Percentiles rank a stretch among this genome's conserved stretches.
phyloP scores from a whole-genome alignment of 2,797 vertebrate species.

The Poeciliopsis presidionis region DNA sequence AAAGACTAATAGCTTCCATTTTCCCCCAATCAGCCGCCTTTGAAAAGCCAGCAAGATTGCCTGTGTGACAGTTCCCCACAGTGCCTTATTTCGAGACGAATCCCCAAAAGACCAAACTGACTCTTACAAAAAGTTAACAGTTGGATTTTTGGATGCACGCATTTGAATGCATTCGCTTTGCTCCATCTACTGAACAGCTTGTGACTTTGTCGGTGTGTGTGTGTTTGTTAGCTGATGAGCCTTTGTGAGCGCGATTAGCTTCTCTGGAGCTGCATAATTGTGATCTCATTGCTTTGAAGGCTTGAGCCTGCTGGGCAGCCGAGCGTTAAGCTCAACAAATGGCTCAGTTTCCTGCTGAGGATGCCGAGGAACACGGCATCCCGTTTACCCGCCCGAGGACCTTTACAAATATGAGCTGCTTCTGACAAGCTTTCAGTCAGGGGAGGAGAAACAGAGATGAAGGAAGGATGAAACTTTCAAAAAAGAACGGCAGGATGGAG shows the following conservation, averaged over 20 bases:
- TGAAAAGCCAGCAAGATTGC: conserved; percentile 37
- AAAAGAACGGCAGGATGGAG: background rate
- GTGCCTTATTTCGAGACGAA: conserved; percentile 13
- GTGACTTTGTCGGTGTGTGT: conserved; percentile 18
- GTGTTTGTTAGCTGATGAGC: conserved; percentile 35
- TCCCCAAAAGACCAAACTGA: background rate
- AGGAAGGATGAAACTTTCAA: background rate
- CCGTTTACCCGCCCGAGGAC: conserved; percentile 54
- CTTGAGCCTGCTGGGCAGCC: conserved; percentile 52
- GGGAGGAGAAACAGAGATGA: conserved; percentile 12
- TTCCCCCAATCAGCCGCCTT: conserved; percentile 47
- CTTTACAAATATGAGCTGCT: conserved; percentile 62
- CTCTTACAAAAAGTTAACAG: conserved; percentile 10
- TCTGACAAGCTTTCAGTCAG: conserved; percentile 59
- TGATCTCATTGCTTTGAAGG: conserved; percentile 66
- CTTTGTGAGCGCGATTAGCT: conserved; percentile 54
- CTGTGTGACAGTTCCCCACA: conserved; percentile 25
- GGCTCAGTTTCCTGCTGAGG: conserved; percentile 63
- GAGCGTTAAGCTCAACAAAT: conserved; percentile 65
- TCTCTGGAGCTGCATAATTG: conserved; percentile 56
- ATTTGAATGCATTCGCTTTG: conserved; percentile 9
- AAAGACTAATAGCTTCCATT: conserved; percentile 63
- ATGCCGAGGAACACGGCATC: conserved; percentile 54
- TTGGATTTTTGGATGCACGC: conserved; percentile 2
- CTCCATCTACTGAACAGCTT: conserved; percentile 28